A percentile compares a stretch with the other conserved stretches of the same genome.
phyloP scores from a whole-genome alignment of 1,140 invertebrate genomes.

The Hypothenemus hampei region DNA sequence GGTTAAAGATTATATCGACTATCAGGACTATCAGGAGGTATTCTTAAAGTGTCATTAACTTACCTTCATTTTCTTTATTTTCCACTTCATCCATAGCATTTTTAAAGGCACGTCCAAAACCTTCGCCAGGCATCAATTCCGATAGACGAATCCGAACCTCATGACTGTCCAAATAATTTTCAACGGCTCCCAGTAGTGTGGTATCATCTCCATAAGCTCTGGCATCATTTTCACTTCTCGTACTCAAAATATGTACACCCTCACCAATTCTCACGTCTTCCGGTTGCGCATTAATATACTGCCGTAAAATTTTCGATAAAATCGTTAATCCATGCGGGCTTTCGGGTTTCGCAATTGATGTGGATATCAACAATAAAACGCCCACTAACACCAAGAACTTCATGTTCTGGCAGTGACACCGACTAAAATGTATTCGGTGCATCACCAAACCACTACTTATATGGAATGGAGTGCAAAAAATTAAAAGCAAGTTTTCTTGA shows the following conservation, averaged over 20 bases:
- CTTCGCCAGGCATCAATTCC: constrained; percentile 52
- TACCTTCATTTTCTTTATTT: constrained; percentile 28
- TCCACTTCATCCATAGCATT: constrained; percentile 40
- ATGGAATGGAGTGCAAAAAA: constrained; percentile 27
- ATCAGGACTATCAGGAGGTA: too few relatives aligned
- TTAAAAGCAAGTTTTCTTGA: constrained; percentile 30
- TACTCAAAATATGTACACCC: constrained; percentile 57
- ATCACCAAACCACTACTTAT: constrained; percentile 29
- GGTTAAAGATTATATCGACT: too few relatives aligned
- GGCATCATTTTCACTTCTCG: constrained; percentile 39
- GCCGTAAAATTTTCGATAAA: constrained; percentile 39
- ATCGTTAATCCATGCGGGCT: constrained; percentile 38
- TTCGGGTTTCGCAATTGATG: constrained; percentile 28
- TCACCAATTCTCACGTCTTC: constrained; percentile 53
- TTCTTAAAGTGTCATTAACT: constrained; percentile 20
- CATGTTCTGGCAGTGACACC: constrained; percentile 35
- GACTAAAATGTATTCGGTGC: constrained; percentile 27
- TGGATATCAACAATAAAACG: constrained; percentile 44
- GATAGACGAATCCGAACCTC: constrained; percentile 65
- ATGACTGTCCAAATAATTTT: constrained; percentile 62
- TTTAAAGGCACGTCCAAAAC: constrained; percentile 41
- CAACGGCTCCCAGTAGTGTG: constrained; percentile 51
- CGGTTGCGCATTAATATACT: constrained; percentile 40
- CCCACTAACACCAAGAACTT: constrained; percentile 36
- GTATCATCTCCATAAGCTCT: constrained; percentile 50